Evolutionary conservation across 2,113 vertebrate species (phyloP).

Genomic region (Gobiocypris rarus): DNA sequence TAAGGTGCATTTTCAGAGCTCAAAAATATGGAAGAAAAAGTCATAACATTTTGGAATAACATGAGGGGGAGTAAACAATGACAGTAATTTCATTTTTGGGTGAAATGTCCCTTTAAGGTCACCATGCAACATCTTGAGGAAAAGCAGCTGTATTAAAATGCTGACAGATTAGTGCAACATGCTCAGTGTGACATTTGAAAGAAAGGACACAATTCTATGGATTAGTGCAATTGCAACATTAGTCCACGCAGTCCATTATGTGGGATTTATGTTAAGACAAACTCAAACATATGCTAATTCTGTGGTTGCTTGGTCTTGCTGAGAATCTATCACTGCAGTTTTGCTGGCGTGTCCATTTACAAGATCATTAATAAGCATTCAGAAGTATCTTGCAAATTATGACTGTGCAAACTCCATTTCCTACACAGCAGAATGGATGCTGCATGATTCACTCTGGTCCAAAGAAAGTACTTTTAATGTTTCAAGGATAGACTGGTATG

Average conservation of each 20-base stretch:
- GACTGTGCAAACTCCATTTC: conserved; percentile 16
- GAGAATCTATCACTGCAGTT: conserved; percentile 2
- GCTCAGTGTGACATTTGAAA: conserved; percentile 23
- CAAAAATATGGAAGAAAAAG: neutral
- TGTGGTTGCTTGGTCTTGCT: neutral
- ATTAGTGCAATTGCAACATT: conserved; percentile 25
- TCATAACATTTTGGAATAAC: neutral
- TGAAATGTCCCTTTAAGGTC: neutral
- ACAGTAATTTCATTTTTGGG: neutral
- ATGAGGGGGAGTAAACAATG: conserved; percentile 2
- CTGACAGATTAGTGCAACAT: conserved; percentile 15
- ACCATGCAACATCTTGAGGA: neutral
- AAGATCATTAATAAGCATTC: conserved; percentile 22
- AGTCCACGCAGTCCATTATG: conserved; percentile 5
- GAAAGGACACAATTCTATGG: neutral
- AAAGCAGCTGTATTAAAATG: neutral
- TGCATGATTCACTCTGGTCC: neutral
- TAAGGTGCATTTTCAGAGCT: neutral
- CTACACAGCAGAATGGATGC: neutral
- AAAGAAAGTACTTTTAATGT: neutral
- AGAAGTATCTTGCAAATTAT: conserved; percentile 10
- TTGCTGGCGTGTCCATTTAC: conserved; percentile 1
- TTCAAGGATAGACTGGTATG: neutral
- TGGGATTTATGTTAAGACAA: conserved; percentile 17
- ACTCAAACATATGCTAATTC: conserved; percentile 27